phyloP scores from a whole-genome alignment of 2,888 invertebrate genomes.

The Sycophila texana region DNA sequence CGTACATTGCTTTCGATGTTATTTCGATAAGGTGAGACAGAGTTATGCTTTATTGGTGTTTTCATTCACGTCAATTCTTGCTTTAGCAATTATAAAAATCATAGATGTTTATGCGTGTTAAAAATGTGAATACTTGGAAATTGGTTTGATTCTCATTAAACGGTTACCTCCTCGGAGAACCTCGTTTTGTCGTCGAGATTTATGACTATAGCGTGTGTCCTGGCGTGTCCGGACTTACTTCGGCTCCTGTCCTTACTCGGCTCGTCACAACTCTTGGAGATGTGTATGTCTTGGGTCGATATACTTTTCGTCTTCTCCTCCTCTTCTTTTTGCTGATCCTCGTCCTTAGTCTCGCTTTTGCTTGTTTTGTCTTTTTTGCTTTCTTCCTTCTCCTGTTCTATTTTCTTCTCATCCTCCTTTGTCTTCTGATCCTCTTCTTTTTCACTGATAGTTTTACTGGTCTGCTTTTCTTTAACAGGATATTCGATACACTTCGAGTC shows the following conservation, averaged over 20 bases:
- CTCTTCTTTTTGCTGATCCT: constrained; percentile 7
- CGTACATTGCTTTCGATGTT: constrained; percentile 29
- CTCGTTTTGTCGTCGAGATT: constrained; percentile 88
- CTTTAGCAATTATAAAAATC: constrained; percentile 17
- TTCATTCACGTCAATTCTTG: constrained; percentile 11
- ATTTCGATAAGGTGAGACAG: constrained; percentile 13
- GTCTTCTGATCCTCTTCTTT: constrained; percentile 50
- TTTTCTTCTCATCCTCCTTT: constrained; percentile 57
- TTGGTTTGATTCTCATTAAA: constrained; percentile 74
- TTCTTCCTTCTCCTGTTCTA: constrained; percentile 37
- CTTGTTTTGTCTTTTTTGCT: constrained; percentile 8
- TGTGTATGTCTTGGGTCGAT: constrained; percentile 15
- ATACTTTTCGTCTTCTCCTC: constrained; percentile 6
- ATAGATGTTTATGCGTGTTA: not conserved
- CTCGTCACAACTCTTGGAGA: constrained; percentile 29
- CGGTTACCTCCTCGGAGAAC: constrained; percentile 89
- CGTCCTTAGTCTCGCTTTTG: not conserved
- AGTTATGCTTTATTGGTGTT: constrained; percentile 42
- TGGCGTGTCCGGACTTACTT: constrained; percentile 81
- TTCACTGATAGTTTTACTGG: constrained; percentile 23
- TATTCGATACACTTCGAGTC: constrained; percentile 45
- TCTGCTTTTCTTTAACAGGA: constrained; percentile 16
- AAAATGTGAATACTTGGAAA: constrained; percentile 5
- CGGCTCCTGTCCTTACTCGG: constrained; percentile 53
- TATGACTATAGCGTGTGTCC: constrained; percentile 87